Conservation (phyloP, 2,113 vertebrate genomes). For the Rhabdomys dilectus region DNA sequence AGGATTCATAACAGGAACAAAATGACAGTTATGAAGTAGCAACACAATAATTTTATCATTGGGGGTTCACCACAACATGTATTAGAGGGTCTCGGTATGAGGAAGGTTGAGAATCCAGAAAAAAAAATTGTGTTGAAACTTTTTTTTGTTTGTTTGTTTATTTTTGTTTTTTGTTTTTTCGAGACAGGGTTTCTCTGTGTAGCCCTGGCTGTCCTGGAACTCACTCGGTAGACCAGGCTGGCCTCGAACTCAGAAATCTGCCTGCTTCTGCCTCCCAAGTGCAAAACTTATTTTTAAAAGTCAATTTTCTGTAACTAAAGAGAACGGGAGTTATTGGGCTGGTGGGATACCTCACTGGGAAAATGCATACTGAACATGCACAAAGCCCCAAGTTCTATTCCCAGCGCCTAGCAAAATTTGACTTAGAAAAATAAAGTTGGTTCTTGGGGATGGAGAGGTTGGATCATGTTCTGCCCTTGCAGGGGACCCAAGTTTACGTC, state of each 20-base stretch:
- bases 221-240: too few species aligned
- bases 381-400: background rate
- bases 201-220: too few species aligned
- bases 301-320: conserved; percentile 10
- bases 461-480: background rate
- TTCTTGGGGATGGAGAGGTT: too few species aligned
- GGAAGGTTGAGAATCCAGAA: background rate
- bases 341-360: background rate
- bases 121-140: background rate
- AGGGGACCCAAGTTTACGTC: background rate
- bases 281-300: too few species aligned
- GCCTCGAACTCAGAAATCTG: too few species aligned
- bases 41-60: background rate
- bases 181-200: too few species aligned
- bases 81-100: background rate
- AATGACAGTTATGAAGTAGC: background rate
- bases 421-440: background rate
- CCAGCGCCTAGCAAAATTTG: background rate
- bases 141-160: too few species aligned
- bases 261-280: too few species aligned
- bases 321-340: background rate
- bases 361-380: background rate
- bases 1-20: background rate
- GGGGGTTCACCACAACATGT: background rate
- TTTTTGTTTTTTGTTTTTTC: too few species aligned